Percentiles rank a stretch among this genome's conserved stretches.
phyloP scores from a whole-genome alignment of 2,797 vertebrate genomes.

The Antennarius maculatus region DNA sequence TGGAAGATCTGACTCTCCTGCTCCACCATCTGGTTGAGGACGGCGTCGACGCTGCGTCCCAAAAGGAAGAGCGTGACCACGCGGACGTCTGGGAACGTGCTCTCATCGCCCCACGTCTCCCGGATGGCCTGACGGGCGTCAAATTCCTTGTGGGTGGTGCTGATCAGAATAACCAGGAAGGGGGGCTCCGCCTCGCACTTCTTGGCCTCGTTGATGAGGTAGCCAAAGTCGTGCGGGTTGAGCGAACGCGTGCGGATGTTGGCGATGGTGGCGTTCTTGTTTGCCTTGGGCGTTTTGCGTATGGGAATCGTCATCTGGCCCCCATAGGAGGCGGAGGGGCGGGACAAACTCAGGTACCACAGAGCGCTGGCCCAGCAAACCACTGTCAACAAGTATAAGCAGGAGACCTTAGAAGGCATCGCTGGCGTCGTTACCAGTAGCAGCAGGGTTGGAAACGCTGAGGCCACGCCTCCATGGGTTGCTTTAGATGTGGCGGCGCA shows the following conservation, averaged over 20 bases:
- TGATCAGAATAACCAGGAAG: constrained; percentile 96
- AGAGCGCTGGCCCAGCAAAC: constrained; percentile 99
- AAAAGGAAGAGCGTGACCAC: constrained; percentile 93
- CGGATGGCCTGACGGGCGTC: constrained; percentile 97
- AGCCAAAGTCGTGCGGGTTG: constrained; percentile 95
- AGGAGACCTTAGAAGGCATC: constrained; percentile 99
- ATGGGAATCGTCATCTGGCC: constrained; percentile 86
- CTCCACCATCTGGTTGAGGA: constrained; percentile 98
- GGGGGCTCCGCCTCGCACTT: constrained; percentile 91
- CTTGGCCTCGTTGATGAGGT: constrained; percentile 93
- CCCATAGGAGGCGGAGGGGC: constrained; percentile 90
- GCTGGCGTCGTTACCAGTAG: constrained; percentile 64
- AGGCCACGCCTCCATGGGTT: constrained; percentile 74
- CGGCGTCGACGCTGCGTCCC: constrained; percentile 88
- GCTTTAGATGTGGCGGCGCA: constrained; percentile 75
- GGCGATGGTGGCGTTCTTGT: constrained; percentile 89
- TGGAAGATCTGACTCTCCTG: constrained; percentile 99
- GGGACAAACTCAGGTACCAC: constrained; percentile 96
- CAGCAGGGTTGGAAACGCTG: constrained; percentile 66
- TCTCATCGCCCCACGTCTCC: constrained; percentile 98
- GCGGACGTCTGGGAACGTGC: constrained; percentile 90
- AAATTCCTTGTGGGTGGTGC: constrained; percentile 98
- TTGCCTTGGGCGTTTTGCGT: constrained; percentile 77
- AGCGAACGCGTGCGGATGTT: constrained; percentile 97
- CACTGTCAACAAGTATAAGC: constrained; percentile 95